phyloP scores from a whole-genome alignment of 2,797 vertebrate genomes.

The Molothrus aeneus region DNA sequence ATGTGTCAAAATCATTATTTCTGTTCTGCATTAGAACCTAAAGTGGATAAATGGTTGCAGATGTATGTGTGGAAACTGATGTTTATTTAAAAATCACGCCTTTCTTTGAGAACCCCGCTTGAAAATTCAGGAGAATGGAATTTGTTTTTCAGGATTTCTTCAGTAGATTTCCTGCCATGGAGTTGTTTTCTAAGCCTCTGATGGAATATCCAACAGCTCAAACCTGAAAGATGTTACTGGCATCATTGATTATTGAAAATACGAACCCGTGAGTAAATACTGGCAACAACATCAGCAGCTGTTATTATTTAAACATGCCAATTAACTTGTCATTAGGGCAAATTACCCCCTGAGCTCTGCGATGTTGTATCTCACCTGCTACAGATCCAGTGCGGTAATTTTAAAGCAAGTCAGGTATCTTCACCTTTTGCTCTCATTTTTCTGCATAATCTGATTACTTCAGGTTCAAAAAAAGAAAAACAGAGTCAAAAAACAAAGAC shows the following conservation, averaged over 20 bases:
- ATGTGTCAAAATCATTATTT: not conserved
- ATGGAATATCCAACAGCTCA: not conserved
- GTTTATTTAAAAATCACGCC: not conserved
- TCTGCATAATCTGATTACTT: not conserved
- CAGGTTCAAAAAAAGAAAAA: not conserved
- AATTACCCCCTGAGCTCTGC: not conserved
- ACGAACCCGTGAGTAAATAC: fast-evolving
- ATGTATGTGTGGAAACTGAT: not conserved
- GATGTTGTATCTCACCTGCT: not conserved
- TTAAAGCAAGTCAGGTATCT: not conserved
- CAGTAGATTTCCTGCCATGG: not conserved
- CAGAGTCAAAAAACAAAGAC: not conserved
- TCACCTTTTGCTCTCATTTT: not conserved
- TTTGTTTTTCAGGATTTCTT: not conserved
- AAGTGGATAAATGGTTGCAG: not conserved
- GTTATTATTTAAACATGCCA: not conserved
- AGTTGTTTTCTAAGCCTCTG: not conserved
- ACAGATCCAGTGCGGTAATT: not conserved
- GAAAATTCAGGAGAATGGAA: not conserved
- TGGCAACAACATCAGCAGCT: not conserved
- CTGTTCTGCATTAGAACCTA: not conserved
- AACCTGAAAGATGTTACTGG: not conserved
- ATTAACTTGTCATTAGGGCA: not conserved
- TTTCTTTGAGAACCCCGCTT: not conserved
- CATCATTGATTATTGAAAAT: not conserved